Evolutionary conservation across 2,888 invertebrate genomes (phyloP).

Genomic region (Choreutis nemorana): DNA sequence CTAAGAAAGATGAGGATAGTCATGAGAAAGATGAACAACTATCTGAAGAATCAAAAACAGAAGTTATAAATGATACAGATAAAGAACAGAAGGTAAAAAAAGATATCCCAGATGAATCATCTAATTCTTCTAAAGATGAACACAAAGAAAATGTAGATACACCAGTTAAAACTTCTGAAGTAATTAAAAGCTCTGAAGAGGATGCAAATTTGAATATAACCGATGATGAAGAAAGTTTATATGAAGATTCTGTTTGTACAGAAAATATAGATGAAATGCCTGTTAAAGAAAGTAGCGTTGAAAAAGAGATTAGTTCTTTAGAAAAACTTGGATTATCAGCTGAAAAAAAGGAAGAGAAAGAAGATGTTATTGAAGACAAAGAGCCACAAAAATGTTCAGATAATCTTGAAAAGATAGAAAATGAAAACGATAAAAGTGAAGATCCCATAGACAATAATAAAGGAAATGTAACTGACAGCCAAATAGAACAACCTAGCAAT

Average conservation of each 20-base stretch:
- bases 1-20: constrained; percentile 7
- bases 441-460: constrained; percentile 8
- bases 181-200: too few species aligned
- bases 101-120: constrained; percentile 7
- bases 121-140: constrained; percentile 6
- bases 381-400: constrained; percentile 7
- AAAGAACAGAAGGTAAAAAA: constrained; percentile 11
- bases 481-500: constrained; percentile 13
- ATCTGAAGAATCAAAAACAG: constrained; percentile 7
- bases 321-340: constrained; percentile 14
- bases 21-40: constrained; percentile 13
- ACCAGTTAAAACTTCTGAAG: constrained; percentile 4
- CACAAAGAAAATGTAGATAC: constrained; percentile 6
- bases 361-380: constrained; percentile 11
- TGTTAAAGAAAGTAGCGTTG: too few species aligned
- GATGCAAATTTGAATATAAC: too few species aligned
- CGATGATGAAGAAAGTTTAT: constrained; percentile 9
- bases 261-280: constrained; percentile 12
- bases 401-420: constrained; percentile 2
- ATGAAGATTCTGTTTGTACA: constrained; percentile 9
- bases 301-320: too few species aligned
- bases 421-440: constrained; percentile 5
- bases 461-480: constrained; percentile 15
- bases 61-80: constrained; percentile 11
- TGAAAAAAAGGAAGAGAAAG: constrained; percentile 15